Base-by-base conservation (phyloP, 2,113 vertebrate species). In the Podarcis muralis region DNA sequence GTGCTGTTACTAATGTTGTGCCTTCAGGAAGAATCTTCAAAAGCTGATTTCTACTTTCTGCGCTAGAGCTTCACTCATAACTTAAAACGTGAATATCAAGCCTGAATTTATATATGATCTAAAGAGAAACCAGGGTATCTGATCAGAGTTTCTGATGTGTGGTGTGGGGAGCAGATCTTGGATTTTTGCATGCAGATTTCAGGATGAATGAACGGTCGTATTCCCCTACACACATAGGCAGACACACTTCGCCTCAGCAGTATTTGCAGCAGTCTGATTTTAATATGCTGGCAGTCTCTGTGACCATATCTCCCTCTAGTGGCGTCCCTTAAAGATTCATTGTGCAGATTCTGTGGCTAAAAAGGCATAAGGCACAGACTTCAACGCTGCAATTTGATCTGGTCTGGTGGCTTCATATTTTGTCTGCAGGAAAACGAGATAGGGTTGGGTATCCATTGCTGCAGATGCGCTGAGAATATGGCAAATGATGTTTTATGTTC, bases 371-470 rank as follows among this genome's bases (percentile, higher is more conserved):
- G 35, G 48, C 48, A 12, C 35, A 40, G 92, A 83, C 65, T 92
- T 5, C 83, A 79, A 81, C 40, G 13, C 57, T 77, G 57, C 53
- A 15, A 25, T 65, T 79, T 66, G 27, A 30, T 62, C 69, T 40
- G 65, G 32, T 86, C n/a, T 35, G 22, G 30, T 92, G 71, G 27
- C 27, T 25, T 59, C 13, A 84, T 85, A 72, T 43, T 37, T 62
- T 87, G 76, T 85, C 57, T 0, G 0, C 57, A 32, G 0, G 0
- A 59, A 59, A 25, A 37, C 32, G 71, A 43, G 48, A 20, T 53
- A 81, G 79, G 22, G 57, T 66, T 80, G 71, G 0, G 0, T 30
- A 35, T 89, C 40, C 25, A 4, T 3, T 30, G 86, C 32, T 74
- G 71, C 68, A 69, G 68, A 69, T 69, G 8, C 23, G 35, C 85